Evolutionary conservation across 2,888 invertebrate genomes (phyloP).

Genomic region (Hydrotaea cyrtoneurina): DNA sequence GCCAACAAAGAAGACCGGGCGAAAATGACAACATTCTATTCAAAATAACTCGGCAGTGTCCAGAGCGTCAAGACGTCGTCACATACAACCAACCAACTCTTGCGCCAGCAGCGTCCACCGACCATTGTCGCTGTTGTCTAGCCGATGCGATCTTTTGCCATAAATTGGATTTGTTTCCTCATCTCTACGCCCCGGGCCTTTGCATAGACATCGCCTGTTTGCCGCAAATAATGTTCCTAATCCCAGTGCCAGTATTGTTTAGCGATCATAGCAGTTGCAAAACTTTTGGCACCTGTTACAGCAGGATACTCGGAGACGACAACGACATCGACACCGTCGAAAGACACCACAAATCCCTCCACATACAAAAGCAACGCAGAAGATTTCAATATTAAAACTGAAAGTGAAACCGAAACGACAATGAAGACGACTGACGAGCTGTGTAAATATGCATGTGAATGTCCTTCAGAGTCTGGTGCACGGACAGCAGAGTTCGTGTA

Average conservation of each 20-base stretch:
- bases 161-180: constrained; percentile 14
- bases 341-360: background rate
- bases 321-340: background rate
- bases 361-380: background rate
- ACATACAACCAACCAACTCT: background rate
- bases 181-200: background rate
- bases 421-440: background rate
- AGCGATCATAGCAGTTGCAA: constrained; percentile 46
- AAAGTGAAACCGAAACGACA: constrained; percentile 48
- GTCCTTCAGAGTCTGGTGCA: background rate
- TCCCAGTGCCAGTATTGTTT: background rate
- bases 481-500: background rate
- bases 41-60: background rate
- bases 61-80: background rate
- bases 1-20: background rate
- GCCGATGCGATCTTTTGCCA: background rate
- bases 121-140: background rate
- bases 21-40: background rate
- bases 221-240: constrained; percentile 18
- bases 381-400: background rate
- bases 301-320: constrained; percentile 8
- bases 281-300: constrained; percentile 51
- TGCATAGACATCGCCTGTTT: constrained; percentile 11
- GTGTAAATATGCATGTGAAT: background rate
- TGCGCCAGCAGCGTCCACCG: background rate